phyloP scores from a whole-genome alignment of 1,140 invertebrate species.

The Orussus abietinus region DNA sequence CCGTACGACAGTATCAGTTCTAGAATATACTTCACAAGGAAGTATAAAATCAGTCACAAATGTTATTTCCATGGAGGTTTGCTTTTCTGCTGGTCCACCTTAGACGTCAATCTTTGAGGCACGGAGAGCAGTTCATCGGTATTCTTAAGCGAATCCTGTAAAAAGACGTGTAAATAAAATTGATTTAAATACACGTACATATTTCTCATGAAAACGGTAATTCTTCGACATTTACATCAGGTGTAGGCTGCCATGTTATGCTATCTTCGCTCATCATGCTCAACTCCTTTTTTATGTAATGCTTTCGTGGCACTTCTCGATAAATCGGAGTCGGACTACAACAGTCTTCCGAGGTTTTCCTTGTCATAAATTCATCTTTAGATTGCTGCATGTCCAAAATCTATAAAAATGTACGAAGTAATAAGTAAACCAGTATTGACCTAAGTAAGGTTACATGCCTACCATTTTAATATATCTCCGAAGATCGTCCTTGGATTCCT shows the following conservation, averaged over 20 bases:
- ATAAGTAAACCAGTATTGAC: conserved; percentile 11
- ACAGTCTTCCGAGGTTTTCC: conserved; percentile 20
- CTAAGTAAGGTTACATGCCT: conserved; percentile 7
- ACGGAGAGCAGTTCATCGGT: conserved; percentile 35
- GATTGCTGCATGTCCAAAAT: conserved; percentile 45
- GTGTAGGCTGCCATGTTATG: conserved; percentile 35
- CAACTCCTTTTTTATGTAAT: conserved; percentile 37
- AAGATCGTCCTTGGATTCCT: conserved; percentile 39
- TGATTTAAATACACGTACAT: conserved; percentile 4
- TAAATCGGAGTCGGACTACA: conserved; percentile 32
- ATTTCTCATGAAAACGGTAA: background rate
- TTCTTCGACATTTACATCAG: conserved; percentile 39
- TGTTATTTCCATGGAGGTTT: conserved; percentile 51
- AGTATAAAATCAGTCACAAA: background rate
- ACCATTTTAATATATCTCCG: conserved; percentile 49
- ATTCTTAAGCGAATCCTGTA: conserved; percentile 30
- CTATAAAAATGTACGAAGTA: conserved; percentile 20
- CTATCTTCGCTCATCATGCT: conserved; percentile 40
- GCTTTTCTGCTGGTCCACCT: conserved; percentile 30
- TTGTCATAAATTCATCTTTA: conserved; percentile 29
- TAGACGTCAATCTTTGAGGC: conserved; percentile 30
- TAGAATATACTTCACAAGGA: conserved; percentile 14
- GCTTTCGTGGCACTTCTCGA: conserved; percentile 42
- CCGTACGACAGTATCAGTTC: conserved; percentile 12
- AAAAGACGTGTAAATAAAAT: conserved; percentile 9